phyloP scores from a whole-genome alignment of 2,888 invertebrate genomes.

The Sarcophaga carnaria region DNA sequence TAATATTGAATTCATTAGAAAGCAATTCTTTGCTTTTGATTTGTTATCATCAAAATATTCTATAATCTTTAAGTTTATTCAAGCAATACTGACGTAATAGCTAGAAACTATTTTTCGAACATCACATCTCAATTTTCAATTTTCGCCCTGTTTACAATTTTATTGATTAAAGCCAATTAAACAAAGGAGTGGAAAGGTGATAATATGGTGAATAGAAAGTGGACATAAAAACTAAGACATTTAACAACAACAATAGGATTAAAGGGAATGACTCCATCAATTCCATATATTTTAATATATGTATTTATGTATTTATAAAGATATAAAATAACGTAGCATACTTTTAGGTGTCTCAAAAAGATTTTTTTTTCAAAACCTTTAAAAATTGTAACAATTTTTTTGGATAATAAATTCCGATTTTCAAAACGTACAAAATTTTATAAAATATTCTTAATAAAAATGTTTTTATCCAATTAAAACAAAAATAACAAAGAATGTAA shows the following conservation, averaged over 20 bases:
- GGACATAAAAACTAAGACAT: not conserved
- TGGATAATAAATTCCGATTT: no score
- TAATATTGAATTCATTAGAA: conserved; percentile 42
- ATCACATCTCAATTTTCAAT: conserved; percentile 27
- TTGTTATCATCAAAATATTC: conserved; percentile 60
- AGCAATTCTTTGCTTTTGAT: conserved; percentile 33
- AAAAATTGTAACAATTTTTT: no score
- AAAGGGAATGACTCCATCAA: not conserved
- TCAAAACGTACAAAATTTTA: no score
- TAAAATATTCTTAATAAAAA: no score
- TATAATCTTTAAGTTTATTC: conserved; percentile 67
- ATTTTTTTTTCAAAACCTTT: no score
- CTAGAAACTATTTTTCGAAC: conserved; percentile 34
- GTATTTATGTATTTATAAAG: no score
- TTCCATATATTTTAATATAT: no score
- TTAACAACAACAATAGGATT: not conserved
- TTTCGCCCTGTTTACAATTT: conserved; percentile 51
- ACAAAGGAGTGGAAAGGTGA: conserved; percentile 19
- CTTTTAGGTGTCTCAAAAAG: no score
- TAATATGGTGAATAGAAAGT: not conserved
- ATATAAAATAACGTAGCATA: no score
- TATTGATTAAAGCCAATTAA: conserved; percentile 29
- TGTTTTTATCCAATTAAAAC: no score
- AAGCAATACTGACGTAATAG: conserved; percentile 64
- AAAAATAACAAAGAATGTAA: no score